Conservation (phyloP, 2,888 invertebrate genomes). For the Lamellibrachia columna region DNA sequence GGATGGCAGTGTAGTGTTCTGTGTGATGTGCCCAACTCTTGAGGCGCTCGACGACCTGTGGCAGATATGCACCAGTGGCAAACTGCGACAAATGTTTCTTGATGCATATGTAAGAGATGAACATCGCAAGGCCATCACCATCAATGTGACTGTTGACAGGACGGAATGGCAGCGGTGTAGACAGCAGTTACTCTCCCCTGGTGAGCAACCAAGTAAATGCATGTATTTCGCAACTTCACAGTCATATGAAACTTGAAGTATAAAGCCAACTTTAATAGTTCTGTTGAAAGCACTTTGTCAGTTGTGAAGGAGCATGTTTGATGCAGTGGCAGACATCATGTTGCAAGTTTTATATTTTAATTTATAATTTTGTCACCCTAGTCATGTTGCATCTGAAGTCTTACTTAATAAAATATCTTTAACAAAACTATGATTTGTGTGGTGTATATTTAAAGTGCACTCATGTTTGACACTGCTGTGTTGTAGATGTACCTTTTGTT, state of each 20-base stretch:
- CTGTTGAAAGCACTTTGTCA: no score
- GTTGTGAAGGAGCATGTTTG: no score
- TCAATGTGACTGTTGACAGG: background rate
- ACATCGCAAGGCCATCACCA: background rate
- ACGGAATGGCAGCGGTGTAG: background rate
- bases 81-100: background rate
- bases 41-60: background rate
- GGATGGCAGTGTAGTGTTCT: conserved; percentile 30
- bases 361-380: no score
- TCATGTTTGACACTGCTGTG: background rate
- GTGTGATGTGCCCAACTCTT: conserved; percentile 24
- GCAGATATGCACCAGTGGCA: background rate
- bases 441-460: background rate
- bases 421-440: no score
- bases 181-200: background rate
- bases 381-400: background rate
- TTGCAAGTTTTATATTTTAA: no score
- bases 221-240: background rate
- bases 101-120: background rate
- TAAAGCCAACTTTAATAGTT: no score
- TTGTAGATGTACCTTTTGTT: background rate
- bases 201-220: background rate
- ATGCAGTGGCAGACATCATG: no score
- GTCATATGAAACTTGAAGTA: background rate
- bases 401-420: background rate